Evolutionary conservation across 2,888 invertebrate genomes (phyloP).

Genomic region (Galerucella calmariensis): DNA sequence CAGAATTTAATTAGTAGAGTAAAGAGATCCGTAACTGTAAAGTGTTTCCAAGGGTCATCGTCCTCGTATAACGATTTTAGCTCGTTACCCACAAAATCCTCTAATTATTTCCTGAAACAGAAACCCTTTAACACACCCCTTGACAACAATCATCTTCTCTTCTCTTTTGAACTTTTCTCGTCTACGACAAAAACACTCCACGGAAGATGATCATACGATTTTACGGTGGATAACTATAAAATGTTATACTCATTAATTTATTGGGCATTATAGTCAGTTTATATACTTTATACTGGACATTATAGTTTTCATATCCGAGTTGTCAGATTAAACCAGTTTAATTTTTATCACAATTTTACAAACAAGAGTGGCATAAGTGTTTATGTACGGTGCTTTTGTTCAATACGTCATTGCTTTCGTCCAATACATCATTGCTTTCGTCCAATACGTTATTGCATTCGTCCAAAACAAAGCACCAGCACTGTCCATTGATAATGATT

Average conservation of each 20-base stretch:
- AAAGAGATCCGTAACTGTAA: too few species aligned
- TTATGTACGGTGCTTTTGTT: too few species aligned
- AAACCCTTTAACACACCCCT: conserved; percentile 13
- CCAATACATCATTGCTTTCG: too few species aligned
- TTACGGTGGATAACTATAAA: conserved; percentile 17
- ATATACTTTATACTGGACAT: too few species aligned
- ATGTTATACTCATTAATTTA: conserved; percentile 14
- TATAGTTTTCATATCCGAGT: background rate
- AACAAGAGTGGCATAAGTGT: too few species aligned
- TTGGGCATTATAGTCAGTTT: background rate
- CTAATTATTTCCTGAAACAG: conserved; percentile 25
- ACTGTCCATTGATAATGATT: too few species aligned
- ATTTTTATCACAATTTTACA: background rate
- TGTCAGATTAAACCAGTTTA: background rate
- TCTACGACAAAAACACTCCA: conserved; percentile 10
- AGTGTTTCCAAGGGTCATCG: conserved; percentile 22
- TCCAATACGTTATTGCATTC: too few species aligned
- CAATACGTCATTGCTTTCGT: too few species aligned
- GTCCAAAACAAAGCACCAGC: too few species aligned
- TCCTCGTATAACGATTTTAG: conserved; percentile 14
- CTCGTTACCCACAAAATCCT: conserved; percentile 19
- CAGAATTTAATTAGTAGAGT: background rate
- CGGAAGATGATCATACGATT: conserved; percentile 18
- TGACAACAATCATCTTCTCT: conserved; percentile 10
- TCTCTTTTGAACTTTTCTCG: background rate